These are phyloP conservation scores for Flexamia atlantica DNA, from an alignment of 2,888 invertebrate genomes.

Conservation along the genomic window DNA sequence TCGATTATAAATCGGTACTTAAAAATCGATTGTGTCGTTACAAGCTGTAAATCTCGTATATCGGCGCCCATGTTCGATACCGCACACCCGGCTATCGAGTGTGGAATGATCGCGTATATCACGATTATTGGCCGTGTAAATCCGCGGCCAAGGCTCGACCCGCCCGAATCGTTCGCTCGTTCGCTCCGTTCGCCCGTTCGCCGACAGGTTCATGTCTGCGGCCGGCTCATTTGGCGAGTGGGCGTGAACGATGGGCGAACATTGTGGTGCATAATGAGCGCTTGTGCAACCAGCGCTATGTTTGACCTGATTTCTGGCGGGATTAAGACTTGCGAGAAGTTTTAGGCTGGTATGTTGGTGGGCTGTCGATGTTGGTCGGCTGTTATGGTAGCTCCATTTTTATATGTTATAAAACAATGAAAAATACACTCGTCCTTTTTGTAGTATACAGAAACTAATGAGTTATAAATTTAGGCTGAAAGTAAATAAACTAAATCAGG, in stretches of 20 bases:
- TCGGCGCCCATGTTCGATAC: neutral
- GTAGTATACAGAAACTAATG: no score
- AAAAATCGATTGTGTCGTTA: slow-evolving; percentile 21
- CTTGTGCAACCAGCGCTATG: slow-evolving; percentile 1
- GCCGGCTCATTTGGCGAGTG: slow-evolving; percentile 29
- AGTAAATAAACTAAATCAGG: no score
- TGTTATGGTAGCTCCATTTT: no score
- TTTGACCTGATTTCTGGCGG: neutral
- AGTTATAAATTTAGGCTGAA: no score
- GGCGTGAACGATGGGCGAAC: neutral
- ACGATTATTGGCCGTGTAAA: slow-evolving; percentile 18
- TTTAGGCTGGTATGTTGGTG: no score
- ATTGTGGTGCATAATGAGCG: neutral
- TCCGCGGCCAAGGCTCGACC: slow-evolving; percentile 24
- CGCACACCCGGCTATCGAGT: slow-evolving; percentile 8
- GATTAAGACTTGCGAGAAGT: no score
- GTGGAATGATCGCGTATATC: slow-evolving; percentile 4
- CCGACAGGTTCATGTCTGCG: slow-evolving; percentile 37
- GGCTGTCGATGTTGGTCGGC: no score
- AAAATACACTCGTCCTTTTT: no score
- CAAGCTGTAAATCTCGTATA: slow-evolving; percentile 19
- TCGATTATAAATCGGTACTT: slow-evolving; percentile 6
- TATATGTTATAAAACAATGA: no score
- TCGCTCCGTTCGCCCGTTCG: slow-evolving; percentile 16
- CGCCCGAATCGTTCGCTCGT: slow-evolving; percentile 39